Base-by-base conservation (phyloP, 2,888 invertebrate genomes). In the Eurytoma adleriae region DNA sequence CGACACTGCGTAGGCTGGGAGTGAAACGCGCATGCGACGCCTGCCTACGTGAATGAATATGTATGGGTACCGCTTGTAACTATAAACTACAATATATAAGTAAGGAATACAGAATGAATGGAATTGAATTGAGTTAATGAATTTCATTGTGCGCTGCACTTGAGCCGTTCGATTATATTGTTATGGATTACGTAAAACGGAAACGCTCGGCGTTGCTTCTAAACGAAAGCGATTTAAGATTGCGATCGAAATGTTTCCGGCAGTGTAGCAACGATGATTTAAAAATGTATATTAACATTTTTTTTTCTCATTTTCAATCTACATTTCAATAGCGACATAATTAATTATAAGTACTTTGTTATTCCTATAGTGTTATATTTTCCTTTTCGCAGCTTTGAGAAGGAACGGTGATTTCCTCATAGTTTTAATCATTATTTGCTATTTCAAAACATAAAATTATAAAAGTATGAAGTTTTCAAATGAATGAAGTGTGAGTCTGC, bases 121-220 rank as follows among this genome's bases (percentile, higher is more conserved):
- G 27, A 67, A 72, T 57, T 57, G 18, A 71, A 59, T 59, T 18
- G 59, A 66, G 71, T 52, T 59, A 67, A 66, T 71, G 64, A 71
- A 78, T 72, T 59, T 69, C 59, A 50, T 70, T 70, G 30, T 50
- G n/a, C 52, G 64, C 20, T 62, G 52, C 69, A 62, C 50, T 40
- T 62, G 54, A 64, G 70, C 24, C 24, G 62, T 56, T 77, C 66
- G 71, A 71, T 74, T 73, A 64, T 50, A 64, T 74, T 74, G 69
- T 70, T 61, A 52, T n/a, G 24, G 50, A 69, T 79, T 79, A 64
- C 74, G 79, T 74, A 74, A 79, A 79, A 74, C 79, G 79, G 64
- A 79, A 79, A 79, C 61, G 62, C 20, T 74, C 69, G 74, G 70
- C 74, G 64, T 57, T 70, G 72, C 69, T 52, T 30, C 20, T 69